Percentiles rank a stretch among this genome's conserved stretches.
These are phyloP conservation scores for Harpegnathos saltator DNA, from an alignment of 1,140 invertebrate genomes.

Conservation along the genomic window DNA sequence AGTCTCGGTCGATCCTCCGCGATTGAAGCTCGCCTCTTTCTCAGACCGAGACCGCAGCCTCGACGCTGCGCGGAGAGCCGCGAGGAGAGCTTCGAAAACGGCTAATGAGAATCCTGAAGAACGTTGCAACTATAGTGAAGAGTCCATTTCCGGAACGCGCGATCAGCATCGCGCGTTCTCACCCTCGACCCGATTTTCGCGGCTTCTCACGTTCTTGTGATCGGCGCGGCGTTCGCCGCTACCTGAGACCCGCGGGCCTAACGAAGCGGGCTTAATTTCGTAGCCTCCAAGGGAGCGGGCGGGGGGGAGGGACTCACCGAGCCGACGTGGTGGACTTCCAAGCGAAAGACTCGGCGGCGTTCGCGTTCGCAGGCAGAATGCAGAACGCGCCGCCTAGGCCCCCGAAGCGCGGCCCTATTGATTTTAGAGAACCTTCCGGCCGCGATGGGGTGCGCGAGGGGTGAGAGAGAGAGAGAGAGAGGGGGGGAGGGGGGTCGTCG, in stretches of 20 bases:
- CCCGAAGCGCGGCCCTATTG: conserved; percentile 64
- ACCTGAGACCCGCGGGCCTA: conserved; percentile 4
- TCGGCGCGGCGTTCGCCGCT: background rate
- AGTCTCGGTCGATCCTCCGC: too few species aligned
- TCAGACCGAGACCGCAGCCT: too few species aligned
- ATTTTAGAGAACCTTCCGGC: conserved; percentile 68
- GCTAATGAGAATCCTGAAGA: too few species aligned
- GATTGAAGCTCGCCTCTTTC: too few species aligned
- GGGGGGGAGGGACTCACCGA: conserved; percentile 4
- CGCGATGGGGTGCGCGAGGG: background rate
- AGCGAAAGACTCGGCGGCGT: conserved; percentile 35
- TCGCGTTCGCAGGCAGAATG: conserved; percentile 20
- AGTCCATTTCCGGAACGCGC: too few species aligned
- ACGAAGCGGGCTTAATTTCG: too few species aligned
- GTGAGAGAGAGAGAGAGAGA: conserved; percentile 9
- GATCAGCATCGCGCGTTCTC: background rate
- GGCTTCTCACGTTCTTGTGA: conserved; percentile 36
- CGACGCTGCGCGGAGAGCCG: too few species aligned
- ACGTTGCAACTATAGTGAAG: too few species aligned
- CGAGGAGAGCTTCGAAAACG: too few species aligned
- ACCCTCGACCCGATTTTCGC: background rate
- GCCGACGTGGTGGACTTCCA: conserved; percentile 48
- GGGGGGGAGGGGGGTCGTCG: background rate
- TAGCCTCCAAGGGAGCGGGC: too few species aligned
- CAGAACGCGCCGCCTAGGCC: conserved; percentile 20